Base-by-base conservation (phyloP, 1,140 invertebrate genomes). In the Uloborus diversus region DNA sequence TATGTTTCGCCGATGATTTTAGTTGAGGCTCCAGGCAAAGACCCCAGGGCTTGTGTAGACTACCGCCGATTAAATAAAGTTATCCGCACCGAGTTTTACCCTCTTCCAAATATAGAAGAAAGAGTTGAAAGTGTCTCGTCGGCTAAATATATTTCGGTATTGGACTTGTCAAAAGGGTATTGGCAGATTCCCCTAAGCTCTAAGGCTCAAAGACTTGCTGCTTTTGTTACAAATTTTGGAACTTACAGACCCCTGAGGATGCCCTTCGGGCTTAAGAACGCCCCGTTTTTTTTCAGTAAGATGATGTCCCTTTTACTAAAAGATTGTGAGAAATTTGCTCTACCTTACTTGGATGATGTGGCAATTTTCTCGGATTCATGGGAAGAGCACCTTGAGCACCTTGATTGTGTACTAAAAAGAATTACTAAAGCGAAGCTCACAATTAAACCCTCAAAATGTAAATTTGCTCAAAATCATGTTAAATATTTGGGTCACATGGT, bases 271-370 rank as follows among this genome's bases (percentile, higher is more conserved):
- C 9, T 65, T 1, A 65, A 65, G 35, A 65, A 65, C 0, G 62
- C 62, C 30, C 17, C 33, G n/a, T 47, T 11, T 47, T 47, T 47
- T n/a, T 65, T 65, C 30, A 51, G 65, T 28, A 42, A 17, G 20
- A 47, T 68, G 25, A 20, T 70, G 1, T 25, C 47, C 20, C 27
- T 32, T 14, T n/a, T 70, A 5, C 27, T 70, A 20, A 23, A 70
- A 27, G 51, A 11, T n/a, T 70, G 51, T 30, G 51, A 70, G 33
- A 35, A 57, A 4, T 70, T 33, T 35, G 47, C 28, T 4, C 20
- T 70, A 13, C 68, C 51, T 0, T 70, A 70, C 20, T 35, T 70
- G 13, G 51, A 70, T 33, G 68, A 70, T 27, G 56, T 35, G 1
- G 49, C 51, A 1, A 25, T 70, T 14, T 70, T 33, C 17, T 70